Percentiles rank a stretch among this genome's conserved stretches.
These are phyloP conservation scores for Noctilio leporinus DNA, from an alignment of 2,113 vertebrate species.

Conservation along the genomic window DNA sequence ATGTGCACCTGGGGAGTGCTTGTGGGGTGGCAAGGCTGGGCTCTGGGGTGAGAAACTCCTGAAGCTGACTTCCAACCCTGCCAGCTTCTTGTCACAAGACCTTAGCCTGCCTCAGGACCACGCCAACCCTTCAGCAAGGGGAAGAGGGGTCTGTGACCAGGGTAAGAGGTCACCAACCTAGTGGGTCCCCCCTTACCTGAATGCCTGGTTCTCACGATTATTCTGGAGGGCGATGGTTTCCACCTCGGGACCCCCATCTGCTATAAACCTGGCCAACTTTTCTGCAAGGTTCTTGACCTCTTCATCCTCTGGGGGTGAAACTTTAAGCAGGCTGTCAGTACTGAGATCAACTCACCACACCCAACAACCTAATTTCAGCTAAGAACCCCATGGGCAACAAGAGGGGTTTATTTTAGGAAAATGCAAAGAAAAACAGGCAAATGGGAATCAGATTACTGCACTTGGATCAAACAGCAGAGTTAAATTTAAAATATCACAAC, in stretches of 20 bases:
- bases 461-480: not conserved
- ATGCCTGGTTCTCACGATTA: conserved; percentile 89
- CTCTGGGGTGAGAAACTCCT: not conserved
- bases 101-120: not conserved
- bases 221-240: conserved; percentile 92
- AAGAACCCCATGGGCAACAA: conserved; percentile 85
- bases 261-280: conserved; percentile 92
- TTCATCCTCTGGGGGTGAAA: conserved; percentile 96
- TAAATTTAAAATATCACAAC: not conserved
- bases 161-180: not conserved
- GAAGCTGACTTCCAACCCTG: not conserved
- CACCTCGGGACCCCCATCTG: conserved; percentile 91
- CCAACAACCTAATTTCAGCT: conserved; percentile 91
- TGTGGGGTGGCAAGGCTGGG: not conserved
- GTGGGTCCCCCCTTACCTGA: conserved; percentile 80
- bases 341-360: conserved; percentile 89
- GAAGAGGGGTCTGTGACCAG: not conserved
- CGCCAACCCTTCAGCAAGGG: not conserved
- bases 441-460: conserved; percentile 58
- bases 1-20: not conserved
- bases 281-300: conserved; percentile 90
- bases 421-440: conserved; percentile 71
- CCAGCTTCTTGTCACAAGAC: not conserved
- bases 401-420: conserved; percentile 74
- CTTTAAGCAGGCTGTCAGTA: conserved; percentile 99